Conservation (phyloP, 1,140 invertebrate genomes). For the Drosophila nebulosa region DNA sequence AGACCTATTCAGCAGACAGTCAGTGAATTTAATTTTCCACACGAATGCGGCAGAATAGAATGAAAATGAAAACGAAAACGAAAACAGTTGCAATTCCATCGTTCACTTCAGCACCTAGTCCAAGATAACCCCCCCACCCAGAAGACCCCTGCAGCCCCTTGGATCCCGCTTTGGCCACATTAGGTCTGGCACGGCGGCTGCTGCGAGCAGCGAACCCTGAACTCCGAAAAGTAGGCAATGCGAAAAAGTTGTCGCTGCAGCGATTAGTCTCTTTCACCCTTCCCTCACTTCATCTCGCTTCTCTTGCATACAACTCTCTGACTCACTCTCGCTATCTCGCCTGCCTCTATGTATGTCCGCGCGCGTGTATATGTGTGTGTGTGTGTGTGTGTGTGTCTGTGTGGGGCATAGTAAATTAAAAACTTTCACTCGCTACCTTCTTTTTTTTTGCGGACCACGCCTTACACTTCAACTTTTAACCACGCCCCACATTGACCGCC, state of each 20-base stretch:
- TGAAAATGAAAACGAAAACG: conserved; percentile 1
- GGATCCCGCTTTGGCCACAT: background rate
- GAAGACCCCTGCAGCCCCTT: background rate
- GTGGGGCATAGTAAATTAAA: conserved; percentile 47
- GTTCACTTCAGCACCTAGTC: background rate
- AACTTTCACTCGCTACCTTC: conserved; percentile 39
- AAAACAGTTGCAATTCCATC: conserved; percentile 2
- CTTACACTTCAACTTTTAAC: conserved; percentile 40
- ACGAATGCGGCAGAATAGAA: conserved; percentile 38
- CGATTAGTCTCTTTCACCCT: conserved; percentile 23
- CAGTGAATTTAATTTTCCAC: conserved; percentile 57
- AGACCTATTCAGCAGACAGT: conserved; percentile 31
- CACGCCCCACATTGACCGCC: conserved; percentile 9
- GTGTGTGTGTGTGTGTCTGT: conserved; percentile 2
- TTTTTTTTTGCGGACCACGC: conserved; percentile 17
- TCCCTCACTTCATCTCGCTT: background rate
- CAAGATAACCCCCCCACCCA: background rate
- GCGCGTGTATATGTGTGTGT: background rate
- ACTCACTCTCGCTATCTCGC: background rate
- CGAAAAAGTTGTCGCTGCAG: conserved; percentile 39
- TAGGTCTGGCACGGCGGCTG: background rate
- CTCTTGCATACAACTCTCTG: no score
- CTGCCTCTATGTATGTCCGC: background rate
- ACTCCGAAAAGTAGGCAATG: conserved; percentile 44
- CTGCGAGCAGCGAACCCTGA: conserved; percentile 8